Percentiles rank a stretch among this genome's conserved stretches.
Conservation (phyloP, 1,140 invertebrate species). For the Nymphalis io region DNA sequence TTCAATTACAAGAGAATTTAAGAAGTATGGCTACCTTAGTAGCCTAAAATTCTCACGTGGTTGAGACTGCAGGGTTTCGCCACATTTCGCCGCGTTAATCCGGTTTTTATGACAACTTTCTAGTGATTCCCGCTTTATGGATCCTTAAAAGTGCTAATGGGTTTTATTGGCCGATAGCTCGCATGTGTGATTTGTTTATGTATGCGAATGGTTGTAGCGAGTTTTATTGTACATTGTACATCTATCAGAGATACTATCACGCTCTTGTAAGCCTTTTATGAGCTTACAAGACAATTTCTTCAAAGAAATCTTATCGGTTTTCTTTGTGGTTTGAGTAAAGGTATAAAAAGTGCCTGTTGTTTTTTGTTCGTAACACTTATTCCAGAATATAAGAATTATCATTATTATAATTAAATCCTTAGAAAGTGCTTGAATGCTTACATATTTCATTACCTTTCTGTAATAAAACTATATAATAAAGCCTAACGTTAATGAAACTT, state of each 20-base stretch:
- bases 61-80: conserved; percentile 32
- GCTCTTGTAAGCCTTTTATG: conserved; percentile 13
- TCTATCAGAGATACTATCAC: conserved; percentile 16
- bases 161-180: conserved; percentile 45
- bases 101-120: conserved; percentile 64
- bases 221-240: conserved; percentile 15
- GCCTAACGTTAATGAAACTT: neutral
- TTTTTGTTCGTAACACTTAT: too few species aligned
- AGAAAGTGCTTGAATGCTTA: too few species aligned
- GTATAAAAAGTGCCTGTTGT: neutral
- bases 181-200: conserved; percentile 29
- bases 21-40: conserved; percentile 14
- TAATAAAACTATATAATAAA: neutral
- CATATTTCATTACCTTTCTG: too few species aligned
- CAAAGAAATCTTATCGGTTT: conserved; percentile 12
- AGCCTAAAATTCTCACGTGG: conserved; percentile 33
- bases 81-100: conserved; percentile 41
- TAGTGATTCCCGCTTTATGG: conserved; percentile 59
- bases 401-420: too few species aligned
- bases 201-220: conserved; percentile 14
- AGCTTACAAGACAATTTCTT: conserved; percentile 7
- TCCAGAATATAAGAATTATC: too few species aligned
- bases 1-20: conserved; percentile 27
- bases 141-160: conserved; percentile 68
- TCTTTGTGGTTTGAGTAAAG: conserved; percentile 2